Percentiles rank a stretch among this genome's conserved stretches.
phyloP scores from a whole-genome alignment of 2,797 vertebrate species.

The Alfaro cultratus region DNA sequence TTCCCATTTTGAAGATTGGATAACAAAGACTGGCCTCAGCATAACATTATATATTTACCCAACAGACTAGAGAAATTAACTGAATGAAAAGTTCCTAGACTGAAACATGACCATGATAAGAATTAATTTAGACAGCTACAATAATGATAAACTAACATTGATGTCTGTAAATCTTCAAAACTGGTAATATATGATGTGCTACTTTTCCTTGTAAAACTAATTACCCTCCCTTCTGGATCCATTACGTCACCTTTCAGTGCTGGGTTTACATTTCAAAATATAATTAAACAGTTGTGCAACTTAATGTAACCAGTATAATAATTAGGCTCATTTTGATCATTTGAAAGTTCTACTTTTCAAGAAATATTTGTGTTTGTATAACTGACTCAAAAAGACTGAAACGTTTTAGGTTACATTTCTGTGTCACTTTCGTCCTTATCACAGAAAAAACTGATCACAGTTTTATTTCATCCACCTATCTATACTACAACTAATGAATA shows the following conservation, averaged over 20 bases:
- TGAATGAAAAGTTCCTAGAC: background rate
- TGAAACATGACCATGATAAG: background rate
- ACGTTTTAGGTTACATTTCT: too few species aligned
- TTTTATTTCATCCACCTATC: background rate
- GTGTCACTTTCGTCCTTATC: background rate
- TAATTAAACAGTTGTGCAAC: background rate
- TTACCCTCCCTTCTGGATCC: background rate
- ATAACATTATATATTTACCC: background rate
- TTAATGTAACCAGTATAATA: background rate
- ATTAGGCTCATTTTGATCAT: background rate
- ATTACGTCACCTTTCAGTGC: background rate
- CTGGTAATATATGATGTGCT: too few species aligned
- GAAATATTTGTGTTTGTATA: background rate
- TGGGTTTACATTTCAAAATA: background rate
- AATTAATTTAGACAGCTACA: background rate
- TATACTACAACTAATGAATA: background rate
- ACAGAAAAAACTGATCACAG: background rate
- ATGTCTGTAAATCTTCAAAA: too few species aligned
- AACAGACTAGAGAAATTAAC: background rate
- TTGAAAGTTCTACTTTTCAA: background rate
- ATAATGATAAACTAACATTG: background rate
- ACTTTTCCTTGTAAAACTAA: background rate
- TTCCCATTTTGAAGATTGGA: background rate
- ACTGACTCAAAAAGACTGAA: background rate
- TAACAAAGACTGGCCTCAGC: background rate